A percentile compares a stretch with the other conserved stretches of the same genome.
Conservation (phyloP, 1,140 invertebrate genomes). For the Cheumatopsyche charites region DNA sequence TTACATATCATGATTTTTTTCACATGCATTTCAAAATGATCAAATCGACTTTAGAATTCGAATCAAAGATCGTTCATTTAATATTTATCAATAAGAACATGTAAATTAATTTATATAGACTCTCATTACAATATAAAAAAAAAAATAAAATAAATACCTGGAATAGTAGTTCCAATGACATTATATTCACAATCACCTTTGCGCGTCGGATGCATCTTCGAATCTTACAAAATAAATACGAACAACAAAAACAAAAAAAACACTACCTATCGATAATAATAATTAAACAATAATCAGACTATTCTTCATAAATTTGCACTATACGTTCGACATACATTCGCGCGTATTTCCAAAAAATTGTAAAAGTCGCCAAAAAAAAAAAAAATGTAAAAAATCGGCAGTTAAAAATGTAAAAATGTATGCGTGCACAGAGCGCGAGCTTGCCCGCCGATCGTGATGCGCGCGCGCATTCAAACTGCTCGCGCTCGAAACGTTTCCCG, state of each 20-base stretch:
- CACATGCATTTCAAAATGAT: too few species aligned
- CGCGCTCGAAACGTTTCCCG: not conserved
- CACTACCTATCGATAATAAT: too few species aligned
- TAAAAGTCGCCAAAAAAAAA: not conserved
- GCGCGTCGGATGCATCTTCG: slow-evolving; percentile 37
- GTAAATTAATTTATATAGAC: too few species aligned
- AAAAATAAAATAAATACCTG: slow-evolving; percentile 34
- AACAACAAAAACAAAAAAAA: slow-evolving; percentile 1
- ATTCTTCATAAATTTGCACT: too few species aligned
- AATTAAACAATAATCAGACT: not conserved
- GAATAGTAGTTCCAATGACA: slow-evolving; percentile 39
- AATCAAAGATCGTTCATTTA: too few species aligned
- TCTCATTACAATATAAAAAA: not conserved
- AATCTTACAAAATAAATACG: not conserved
- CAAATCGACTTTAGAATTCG: too few species aligned
- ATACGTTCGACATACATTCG: too few species aligned
- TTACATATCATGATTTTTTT: too few species aligned
- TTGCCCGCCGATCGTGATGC: slow-evolving; percentile 24
- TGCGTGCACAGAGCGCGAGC: slow-evolving; percentile 30
- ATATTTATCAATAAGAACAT: too few species aligned
- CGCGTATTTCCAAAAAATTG: too few species aligned
- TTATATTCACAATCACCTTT: slow-evolving; percentile 46
- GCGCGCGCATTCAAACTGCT: not conserved
- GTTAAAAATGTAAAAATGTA: too few species aligned
- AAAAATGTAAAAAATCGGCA: not conserved